These are phyloP conservation scores for Platycercus adscitus DNA, from an alignment of 2,113 vertebrate species.

Conservation along the genomic window DNA sequence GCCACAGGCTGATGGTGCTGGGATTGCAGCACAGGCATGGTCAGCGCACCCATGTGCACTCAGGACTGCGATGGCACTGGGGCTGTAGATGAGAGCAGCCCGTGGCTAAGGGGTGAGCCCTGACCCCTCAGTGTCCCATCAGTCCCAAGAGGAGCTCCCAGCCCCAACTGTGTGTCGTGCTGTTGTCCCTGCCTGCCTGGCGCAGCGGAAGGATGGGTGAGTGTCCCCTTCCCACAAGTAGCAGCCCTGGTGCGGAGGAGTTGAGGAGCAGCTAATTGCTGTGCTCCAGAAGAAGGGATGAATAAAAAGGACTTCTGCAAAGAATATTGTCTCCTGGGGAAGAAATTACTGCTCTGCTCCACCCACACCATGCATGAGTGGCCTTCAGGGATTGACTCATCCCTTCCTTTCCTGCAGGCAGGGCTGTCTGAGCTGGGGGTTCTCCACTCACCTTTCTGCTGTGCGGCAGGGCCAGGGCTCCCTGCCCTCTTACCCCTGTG, in stretches of 20 bases:
- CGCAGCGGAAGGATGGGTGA: rapidly evolving
- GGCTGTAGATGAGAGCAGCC: background rate
- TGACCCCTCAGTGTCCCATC: rapidly evolving
- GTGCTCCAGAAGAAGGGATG: background rate
- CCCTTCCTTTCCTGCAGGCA: background rate
- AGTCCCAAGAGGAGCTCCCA: rapidly evolving
- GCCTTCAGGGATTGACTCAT: background rate
- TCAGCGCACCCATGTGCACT: too few species aligned
- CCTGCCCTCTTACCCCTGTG: background rate
- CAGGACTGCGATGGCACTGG: rapidly evolving
- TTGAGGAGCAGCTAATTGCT: background rate
- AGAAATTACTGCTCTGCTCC: slow-evolving; percentile 25
- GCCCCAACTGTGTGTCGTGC: background rate
- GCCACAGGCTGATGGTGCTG: background rate
- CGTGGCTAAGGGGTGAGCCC: background rate
- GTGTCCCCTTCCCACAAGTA: background rate
- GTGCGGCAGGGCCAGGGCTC: background rate
- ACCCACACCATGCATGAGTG: background rate
- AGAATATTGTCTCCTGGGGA: background rate
- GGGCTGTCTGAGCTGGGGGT: background rate
- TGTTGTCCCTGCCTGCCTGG: background rate
- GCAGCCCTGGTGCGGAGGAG: background rate
- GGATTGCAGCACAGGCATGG: rapidly evolving
- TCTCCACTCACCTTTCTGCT: background rate
- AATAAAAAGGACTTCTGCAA: background rate